Conservation (phyloP, 2,888 invertebrate genomes). For the Odontocerum albicorne region DNA sequence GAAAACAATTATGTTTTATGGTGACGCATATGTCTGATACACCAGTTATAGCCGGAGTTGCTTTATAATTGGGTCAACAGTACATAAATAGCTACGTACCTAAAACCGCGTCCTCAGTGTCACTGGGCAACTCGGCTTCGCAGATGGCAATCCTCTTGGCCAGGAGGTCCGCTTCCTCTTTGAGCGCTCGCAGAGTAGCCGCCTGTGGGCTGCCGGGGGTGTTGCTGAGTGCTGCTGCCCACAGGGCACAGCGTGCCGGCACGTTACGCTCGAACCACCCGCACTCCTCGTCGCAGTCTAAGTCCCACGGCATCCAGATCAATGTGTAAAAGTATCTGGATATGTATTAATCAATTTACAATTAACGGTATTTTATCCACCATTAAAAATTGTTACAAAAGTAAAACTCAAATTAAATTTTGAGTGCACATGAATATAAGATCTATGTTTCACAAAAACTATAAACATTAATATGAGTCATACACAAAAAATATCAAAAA, state of each 20-base stretch:
- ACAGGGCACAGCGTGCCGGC: slow-evolving; percentile 53
- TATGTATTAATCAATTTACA: too few species aligned
- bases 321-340: slow-evolving; percentile 65
- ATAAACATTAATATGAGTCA: too few species aligned
- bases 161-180: slow-evolving; percentile 50
- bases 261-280: slow-evolving; percentile 42
- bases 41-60: too few species aligned
- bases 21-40: too few species aligned
- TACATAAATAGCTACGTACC: slow-evolving; percentile 5
- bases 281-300: slow-evolving; percentile 62
- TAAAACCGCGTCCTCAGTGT: slow-evolving; percentile 46
- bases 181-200: slow-evolving; percentile 42
- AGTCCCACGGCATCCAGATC: slow-evolving; percentile 73
- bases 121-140: slow-evolving; percentile 50
- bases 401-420: too few species aligned
- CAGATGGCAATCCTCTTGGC: slow-evolving; percentile 46
- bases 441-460: too few species aligned
- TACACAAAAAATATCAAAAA: too few species aligned
- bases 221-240: slow-evolving; percentile 49
- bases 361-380: too few species aligned
- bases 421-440: too few species aligned
- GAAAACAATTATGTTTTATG: too few species aligned
- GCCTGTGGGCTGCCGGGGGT: slow-evolving; percentile 45
- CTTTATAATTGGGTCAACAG: too few species aligned
- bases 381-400: too few species aligned